Evolutionary conservation across 2,113 vertebrate genomes (phyloP).

Genomic region (Embiotoca jacksoni): DNA sequence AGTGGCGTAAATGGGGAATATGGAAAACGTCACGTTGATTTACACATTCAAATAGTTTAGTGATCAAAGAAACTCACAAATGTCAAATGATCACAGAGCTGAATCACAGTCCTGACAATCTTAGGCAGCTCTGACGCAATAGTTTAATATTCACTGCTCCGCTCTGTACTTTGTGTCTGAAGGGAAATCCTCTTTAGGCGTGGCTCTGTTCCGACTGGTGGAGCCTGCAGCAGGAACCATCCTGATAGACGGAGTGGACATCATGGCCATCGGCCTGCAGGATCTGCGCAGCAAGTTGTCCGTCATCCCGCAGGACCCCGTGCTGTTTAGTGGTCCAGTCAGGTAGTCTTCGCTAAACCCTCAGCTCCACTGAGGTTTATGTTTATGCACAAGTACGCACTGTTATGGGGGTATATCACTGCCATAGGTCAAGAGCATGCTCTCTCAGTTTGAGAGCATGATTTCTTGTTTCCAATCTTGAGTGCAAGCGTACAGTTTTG

Average conservation of each 20-base stretch:
- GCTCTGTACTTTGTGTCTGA: slow-evolving; percentile 6
- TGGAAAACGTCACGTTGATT: neutral
- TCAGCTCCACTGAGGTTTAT: neutral
- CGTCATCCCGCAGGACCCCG: slow-evolving; percentile 88
- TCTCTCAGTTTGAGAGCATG: too few species aligned
- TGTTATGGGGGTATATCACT: neutral
- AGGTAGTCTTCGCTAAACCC: slow-evolving; percentile 71
- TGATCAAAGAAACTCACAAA: neutral
- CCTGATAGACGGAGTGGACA: slow-evolving; percentile 84
- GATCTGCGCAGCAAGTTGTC: slow-evolving; percentile 87
- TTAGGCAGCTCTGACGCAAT: neutral
- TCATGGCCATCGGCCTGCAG: slow-evolving; percentile 79
- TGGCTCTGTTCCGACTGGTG: slow-evolving; percentile 85
- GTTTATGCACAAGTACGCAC: neutral
- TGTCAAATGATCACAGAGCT: neutral
- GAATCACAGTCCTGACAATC: neutral
- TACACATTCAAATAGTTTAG: neutral
- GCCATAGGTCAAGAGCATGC: too few species aligned
- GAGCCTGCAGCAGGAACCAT: slow-evolving; percentile 84
- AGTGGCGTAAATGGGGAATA: neutral
- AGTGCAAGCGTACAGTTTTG: too few species aligned
- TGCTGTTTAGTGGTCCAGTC: slow-evolving; percentile 87
- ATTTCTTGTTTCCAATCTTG: too few species aligned
- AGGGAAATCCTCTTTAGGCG: slow-evolving; percentile 88
- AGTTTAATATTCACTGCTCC: neutral